Evolutionary conservation across 2,113 vertebrate genomes (phyloP).

Genomic region (Mesocricetus auratus): DNA sequence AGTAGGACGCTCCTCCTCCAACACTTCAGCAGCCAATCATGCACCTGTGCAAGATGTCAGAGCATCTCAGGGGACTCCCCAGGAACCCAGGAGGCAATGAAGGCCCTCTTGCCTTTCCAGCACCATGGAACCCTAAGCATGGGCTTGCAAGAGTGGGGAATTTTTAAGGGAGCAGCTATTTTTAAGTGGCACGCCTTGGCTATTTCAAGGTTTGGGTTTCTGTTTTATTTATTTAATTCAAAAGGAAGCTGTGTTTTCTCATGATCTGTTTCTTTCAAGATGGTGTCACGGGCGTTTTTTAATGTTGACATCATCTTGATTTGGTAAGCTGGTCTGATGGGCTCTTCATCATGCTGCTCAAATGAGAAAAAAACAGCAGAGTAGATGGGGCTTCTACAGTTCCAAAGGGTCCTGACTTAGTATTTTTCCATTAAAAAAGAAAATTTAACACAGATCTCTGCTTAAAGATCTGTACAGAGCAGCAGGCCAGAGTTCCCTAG

Average conservation of each 20-base stretch:
- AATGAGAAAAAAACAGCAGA: background rate
- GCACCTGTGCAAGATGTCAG: too few relatives aligned
- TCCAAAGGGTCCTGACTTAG: background rate
- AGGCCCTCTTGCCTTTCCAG: background rate
- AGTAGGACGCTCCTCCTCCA: background rate
- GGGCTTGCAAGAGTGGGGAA: background rate
- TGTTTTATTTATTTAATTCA: slow-evolving; percentile 66
- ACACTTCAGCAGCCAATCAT: background rate
- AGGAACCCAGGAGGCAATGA: background rate
- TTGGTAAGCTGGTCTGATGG: slow-evolving; percentile 24
- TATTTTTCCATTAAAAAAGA: slow-evolving; percentile 39
- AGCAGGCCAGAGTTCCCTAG: background rate
- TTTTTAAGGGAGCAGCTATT: slow-evolving; percentile 4
- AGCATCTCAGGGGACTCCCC: background rate
- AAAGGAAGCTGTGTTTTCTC: slow-evolving; percentile 65
- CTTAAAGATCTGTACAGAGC: background rate
- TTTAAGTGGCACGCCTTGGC: slow-evolving; percentile 22
- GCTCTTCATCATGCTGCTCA: background rate
- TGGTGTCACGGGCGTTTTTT: background rate
- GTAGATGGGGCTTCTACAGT: background rate
- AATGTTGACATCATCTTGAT: background rate
- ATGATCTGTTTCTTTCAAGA: slow-evolving; percentile 66
- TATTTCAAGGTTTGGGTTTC: slow-evolving; percentile 60
- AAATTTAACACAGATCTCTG: background rate
- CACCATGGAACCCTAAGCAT: background rate